These are phyloP conservation scores for Euschistus heros DNA, from an alignment of 1,140 invertebrate species.

Conservation along the genomic window DNA sequence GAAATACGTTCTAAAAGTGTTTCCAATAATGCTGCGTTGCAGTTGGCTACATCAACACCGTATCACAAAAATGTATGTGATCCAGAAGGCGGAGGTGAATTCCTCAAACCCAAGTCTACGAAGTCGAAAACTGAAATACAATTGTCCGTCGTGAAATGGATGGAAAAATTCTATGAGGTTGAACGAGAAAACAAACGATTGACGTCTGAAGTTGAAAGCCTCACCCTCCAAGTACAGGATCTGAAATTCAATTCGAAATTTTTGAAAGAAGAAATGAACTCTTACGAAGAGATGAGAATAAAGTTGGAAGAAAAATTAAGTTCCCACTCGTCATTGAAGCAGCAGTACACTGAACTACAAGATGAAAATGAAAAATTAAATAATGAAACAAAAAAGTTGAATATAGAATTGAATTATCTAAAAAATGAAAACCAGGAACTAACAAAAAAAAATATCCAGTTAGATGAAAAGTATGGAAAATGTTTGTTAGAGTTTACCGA, in stretches of 20 bases:
- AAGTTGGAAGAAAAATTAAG: slow-evolving; percentile 15
- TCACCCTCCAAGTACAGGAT: neutral
- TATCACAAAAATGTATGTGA: neutral
- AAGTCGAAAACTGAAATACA: neutral
- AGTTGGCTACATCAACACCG: slow-evolving; percentile 17
- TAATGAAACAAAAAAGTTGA: slow-evolving; percentile 1
- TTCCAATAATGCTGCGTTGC: neutral
- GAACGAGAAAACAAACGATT: slow-evolving; percentile 4
- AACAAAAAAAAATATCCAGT: neutral
- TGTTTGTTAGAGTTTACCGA: neutral
- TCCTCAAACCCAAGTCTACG: too few species aligned
- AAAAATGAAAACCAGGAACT: neutral
- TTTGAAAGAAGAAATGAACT: slow-evolving; percentile 15
- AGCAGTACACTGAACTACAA: neutral
- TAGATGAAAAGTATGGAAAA: slow-evolving; percentile 2
- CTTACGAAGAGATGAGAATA: slow-evolving; percentile 3
- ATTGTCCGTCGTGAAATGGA: slow-evolving; percentile 10
- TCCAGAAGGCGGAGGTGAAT: neutral
- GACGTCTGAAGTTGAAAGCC: neutral
- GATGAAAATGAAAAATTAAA: neutral
- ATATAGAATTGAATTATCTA: neutral
- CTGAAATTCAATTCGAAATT: slow-evolving; percentile 1
- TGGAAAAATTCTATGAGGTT: slow-evolving; percentile 16
- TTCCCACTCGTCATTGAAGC: slow-evolving; percentile 5
- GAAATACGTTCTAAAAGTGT: neutral